Evolutionary conservation across 2,797 vertebrate genomes (phyloP), one percentile per base, ranked within the genome.

Genomic region (Pagetopsis macropterus): DNA sequence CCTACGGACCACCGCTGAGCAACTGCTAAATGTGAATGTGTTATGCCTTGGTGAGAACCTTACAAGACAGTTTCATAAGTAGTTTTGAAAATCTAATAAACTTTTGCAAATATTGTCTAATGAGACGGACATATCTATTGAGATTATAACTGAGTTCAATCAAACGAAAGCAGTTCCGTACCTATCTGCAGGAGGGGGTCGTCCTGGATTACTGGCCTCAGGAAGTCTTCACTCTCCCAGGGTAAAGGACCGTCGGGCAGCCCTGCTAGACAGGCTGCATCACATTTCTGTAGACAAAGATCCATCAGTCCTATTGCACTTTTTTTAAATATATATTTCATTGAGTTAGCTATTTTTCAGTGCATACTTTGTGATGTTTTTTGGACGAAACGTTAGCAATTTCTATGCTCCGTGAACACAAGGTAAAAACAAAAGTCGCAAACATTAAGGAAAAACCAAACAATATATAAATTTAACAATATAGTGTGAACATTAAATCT

Each of bases 161-260:
- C 17, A 43, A 9, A 55, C 1, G 10, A 49, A 15, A 31, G 8
- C 3, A 7, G 48, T 16, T 48, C 11, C 65, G 88, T 94, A 99
- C 97, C 97, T 65, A 96, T 96, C 74, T 98, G 98, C 73, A 99
- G 95, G 23, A 99, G 88, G 0, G 93, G 93, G 77, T 99, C 98
- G 81, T 98, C 97, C 85, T 96, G 94, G 8, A 96, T 81, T 5
- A 92, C 94, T 1, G 98, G 98, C 78, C 94, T 96, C 88, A 99
- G 91, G 87, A 95, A 98, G 6, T 95, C 94, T 23, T 99, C 97
- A 55, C 93, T 95, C 45, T 96, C 93, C 98, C 98, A 99, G 19
- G 97, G 97, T 75, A 95, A 77, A 0, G 93, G 84, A 13, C 59
- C 87, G 0, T 84, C 90, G 40, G 81, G 88, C 43, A 94, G 63